Base-by-base conservation (phyloP, 2,888 invertebrate species). In the Phaonia tiefii region DNA sequence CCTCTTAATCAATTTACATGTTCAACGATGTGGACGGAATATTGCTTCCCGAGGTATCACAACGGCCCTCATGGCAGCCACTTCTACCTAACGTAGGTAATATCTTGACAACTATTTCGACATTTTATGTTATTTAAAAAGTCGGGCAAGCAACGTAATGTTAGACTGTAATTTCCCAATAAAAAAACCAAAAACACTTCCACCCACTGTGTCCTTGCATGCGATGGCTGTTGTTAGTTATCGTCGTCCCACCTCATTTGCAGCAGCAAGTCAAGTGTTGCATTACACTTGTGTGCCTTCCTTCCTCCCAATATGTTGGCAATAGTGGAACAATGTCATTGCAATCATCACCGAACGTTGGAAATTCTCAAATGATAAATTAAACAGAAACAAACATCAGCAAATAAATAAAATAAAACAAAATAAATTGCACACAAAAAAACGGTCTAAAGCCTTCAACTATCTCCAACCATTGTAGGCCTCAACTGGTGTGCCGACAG, bases 261-360 rank as follows among this genome's bases (percentile, higher is more conserved):
- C 37, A 15, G 31, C 25, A 15, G 13, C 11, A 10, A 58, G 37
- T 31, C 13, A 44, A 44, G 44, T 58, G 25, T 58, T 39, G 42
- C 63, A 63, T 17, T 31, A 4, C 60, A n/a, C n/a, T 22, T 51
- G 51, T 51, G 20, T 8, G 31, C 31, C 31, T 31, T 8, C 31
- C 4, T 31, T 5, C 31, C 4, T 31, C 3, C 31, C n/a, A n/a
- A 11, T 20, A 20, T 1, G 49, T 49, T 49, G 51, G 4, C 17
- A 60, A 17, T 63, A 63, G 63, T 63, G 42, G 63, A 63, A 69
- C 72, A 78, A 49, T 75, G 75, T 26, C 60, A 75, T 72, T 72
- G 71, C 66, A 75, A 72, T 79, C 71, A 75, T 69, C 63, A 69
- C 69, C n/a, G 22, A 63, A 11, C 39, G 39, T 3, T 56, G 22